Base-by-base conservation (phyloP, 2,797 vertebrate genomes). In the Oreochromis grahami region DNA sequence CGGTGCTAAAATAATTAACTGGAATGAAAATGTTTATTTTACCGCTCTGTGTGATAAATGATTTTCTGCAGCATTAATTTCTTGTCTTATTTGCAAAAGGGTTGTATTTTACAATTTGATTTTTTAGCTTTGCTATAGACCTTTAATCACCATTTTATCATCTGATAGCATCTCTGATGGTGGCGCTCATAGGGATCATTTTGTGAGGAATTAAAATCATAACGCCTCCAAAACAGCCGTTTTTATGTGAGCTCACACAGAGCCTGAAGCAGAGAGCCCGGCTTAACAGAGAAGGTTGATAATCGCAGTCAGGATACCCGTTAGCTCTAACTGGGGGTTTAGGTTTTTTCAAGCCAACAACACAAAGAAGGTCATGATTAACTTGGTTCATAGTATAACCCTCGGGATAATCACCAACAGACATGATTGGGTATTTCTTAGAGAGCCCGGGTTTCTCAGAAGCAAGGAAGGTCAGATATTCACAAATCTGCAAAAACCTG, bases 101-200 rank as follows among this genome's bases (percentile, higher is more conserved):
- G 38, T 26, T 43, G 38, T 21, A 17, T 43, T 70, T 70, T 70
- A 70, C 13, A 26, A 15, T 43, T 70, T 1, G 38, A 43, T 43
- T 19, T 58, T 58, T 63, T 36, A 2, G 19, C 38, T 26, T 70
- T 0, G 0, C 43, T 43, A 41, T 70, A 43, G 38, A 43, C 1
- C 21, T 70, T 70, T 26, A 70, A 70, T 43, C 38, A 70, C 38
- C 0, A 1, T 26, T 43, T 70, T 1, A 70, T 70, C 38, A 26
- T 43, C 13, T 24, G 36, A 2, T 15, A 3, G 2, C 38, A 6
- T 68, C n/a, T 24, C 8, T 24, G 63, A 68, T 68, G 63, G 12
- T 21, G 36, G 63, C 12, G 8, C 63, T 68, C 36, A 65, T 1
- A 24, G n/a, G 36, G 63, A 68, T 68, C n/a, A 43, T 43, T 68